phyloP scores from a whole-genome alignment of 1,140 invertebrate genomes.

The Brachionus plicatilis region DNA sequence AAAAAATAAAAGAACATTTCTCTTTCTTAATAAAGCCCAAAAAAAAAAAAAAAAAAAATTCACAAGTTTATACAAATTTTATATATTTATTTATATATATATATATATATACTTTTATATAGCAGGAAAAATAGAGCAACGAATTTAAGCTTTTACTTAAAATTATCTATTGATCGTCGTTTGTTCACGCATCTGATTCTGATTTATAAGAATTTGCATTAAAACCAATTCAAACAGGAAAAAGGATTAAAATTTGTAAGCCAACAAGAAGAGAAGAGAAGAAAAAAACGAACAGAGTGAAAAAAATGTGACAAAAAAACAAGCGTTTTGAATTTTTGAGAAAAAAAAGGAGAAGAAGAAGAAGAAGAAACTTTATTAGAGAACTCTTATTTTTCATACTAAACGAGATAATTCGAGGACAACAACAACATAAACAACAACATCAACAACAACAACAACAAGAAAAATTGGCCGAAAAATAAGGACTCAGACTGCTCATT shows the following conservation, averaged over 20 bases:
- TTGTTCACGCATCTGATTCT: not conserved
- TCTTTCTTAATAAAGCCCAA: not conserved
- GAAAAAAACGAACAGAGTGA: not conserved
- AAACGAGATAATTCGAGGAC: not conserved
- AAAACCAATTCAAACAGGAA: not conserved
- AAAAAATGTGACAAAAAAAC: not conserved
- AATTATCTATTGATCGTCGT: not conserved
- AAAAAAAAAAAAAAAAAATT: conserved; percentile 1
- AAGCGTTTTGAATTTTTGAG: not conserved
- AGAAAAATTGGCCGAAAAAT: not conserved
- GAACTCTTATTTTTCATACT: not conserved
- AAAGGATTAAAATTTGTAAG: conserved; percentile 2
- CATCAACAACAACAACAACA: no score
- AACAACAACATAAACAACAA: not conserved
- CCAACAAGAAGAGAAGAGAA: not conserved
- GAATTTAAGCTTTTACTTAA: not conserved
- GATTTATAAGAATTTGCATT: not conserved
- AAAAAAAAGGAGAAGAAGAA: not conserved
- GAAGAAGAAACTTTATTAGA: not conserved
- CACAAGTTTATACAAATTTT: conserved; percentile 13
- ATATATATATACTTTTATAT: not conserved
- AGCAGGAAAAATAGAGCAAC: not conserved
- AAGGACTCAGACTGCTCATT: not conserved
- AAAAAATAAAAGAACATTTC: conserved; percentile 6
- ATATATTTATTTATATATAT: not conserved